Base-by-base conservation (phyloP, 2,888 invertebrate genomes). In the Autographa gamma region DNA sequence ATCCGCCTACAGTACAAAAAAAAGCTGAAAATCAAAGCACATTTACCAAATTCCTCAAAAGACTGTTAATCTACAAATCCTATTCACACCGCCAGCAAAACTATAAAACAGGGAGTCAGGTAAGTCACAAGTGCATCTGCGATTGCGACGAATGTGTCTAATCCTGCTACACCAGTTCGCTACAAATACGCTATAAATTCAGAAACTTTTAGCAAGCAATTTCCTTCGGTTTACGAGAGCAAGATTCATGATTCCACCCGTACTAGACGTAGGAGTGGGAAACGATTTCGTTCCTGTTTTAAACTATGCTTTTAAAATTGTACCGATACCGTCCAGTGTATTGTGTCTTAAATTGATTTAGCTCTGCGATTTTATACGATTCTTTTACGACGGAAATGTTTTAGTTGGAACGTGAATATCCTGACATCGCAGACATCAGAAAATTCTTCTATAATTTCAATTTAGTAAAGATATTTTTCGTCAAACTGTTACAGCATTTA, bases 141-240 rank as follows among this genome's bases (percentile, higher is more conserved):
- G 62, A 72, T 71, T 71, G 70, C 70, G 74, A 72, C 75, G 80
- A 82, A 82, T 81, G 81, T 80, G 81, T 85, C 84, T 86, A 86
- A 87, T 87, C 84, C 86, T 71, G 83, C 80, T 80, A 76, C 83
- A 80, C 79, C 78, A 80, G 71, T 76, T 81, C 82, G 82, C 82
- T 89, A 90, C 89, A 90, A 91, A 91, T 91, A 89, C 88, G 91
- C 91, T 86, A 94, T 95, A 94, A 94, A 93, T 93, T 91, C 89
- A 86, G 85, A 88, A 93, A 93, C 92, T 93, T 93, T 93, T 93
- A 93, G 92, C 92, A 89, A 91, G 93, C 93, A 93, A 93, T 93
- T 93, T 93, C 93, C 93, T 91, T 84, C 89, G 90, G 91, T 92
- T 92, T 91, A 90, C 91, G 86, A 88, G 90, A 88, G 87, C 89